Percentiles rank a stretch among this genome's conserved stretches.
These are phyloP conservation scores for Calypte anna DNA, from an alignment of 2,113 vertebrate genomes.

Conservation along the genomic window DNA sequence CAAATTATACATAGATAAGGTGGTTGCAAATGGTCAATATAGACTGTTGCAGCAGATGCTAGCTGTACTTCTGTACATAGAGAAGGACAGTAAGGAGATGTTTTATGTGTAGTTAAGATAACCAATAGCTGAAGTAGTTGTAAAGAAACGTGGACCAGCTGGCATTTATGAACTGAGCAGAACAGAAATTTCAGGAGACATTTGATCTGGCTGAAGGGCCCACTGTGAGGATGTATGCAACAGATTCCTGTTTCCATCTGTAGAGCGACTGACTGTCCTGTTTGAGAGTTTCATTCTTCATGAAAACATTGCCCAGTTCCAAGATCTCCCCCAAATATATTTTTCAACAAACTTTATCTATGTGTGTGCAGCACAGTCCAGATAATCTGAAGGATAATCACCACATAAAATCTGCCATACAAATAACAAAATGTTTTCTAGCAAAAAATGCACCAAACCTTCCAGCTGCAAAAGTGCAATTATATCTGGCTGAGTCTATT, in stretches of 20 bases:
- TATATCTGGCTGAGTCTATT: not conserved
- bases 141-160: not conserved
- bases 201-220: not conserved
- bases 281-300: not conserved
- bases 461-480: slow-evolving; percentile 16
- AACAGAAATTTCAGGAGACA: not conserved
- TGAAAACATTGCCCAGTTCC: not conserved
- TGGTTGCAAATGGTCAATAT: not conserved
- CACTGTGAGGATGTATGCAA: not conserved
- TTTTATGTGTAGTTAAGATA: not conserved
- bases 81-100: not conserved
- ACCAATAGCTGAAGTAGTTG: not conserved
- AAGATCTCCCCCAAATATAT: not conserved
- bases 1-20: not conserved
- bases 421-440: slow-evolving; percentile 2
- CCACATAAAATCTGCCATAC: slow-evolving; percentile 4
- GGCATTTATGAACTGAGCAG: not conserved
- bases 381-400: slow-evolving; percentile 36
- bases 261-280: not conserved
- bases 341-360: not conserved
- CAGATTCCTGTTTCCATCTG: not conserved
- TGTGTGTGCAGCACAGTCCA: not conserved
- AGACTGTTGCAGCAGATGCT: not conserved
- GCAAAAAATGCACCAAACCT: slow-evolving; percentile 14
- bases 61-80: not conserved